Conservation (phyloP, 2,888 invertebrate species). For the Eilema griseolum region DNA sequence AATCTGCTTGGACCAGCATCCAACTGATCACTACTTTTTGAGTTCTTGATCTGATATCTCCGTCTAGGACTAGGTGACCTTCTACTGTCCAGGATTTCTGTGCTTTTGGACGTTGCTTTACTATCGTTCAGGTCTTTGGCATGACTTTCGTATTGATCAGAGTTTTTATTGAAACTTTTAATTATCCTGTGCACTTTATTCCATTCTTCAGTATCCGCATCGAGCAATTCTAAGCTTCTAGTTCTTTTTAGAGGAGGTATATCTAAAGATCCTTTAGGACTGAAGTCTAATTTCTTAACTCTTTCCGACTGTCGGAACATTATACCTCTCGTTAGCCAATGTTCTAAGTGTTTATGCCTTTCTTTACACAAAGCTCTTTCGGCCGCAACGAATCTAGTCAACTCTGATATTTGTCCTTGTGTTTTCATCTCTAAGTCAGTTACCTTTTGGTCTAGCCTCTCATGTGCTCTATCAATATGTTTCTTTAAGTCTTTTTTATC, state of each 20-base stretch:
- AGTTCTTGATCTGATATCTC: conserved; percentile 71
- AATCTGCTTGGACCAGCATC: conserved; percentile 74
- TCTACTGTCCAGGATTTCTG: conserved; percentile 77
- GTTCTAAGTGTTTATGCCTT: conserved; percentile 89
- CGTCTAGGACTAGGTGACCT: conserved; percentile 73
- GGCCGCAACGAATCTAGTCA: conserved; percentile 89
- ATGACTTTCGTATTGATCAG: conserved; percentile 73
- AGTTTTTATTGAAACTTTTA: conserved; percentile 74
- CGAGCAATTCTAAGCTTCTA: conserved; percentile 90
- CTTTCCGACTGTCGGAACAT: conserved; percentile 87
- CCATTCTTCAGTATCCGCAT: conserved; percentile 74
- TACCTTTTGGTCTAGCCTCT: conserved; percentile 93
- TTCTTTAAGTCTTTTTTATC: conserved; percentile 93
- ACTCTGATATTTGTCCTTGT: conserved; percentile 90
- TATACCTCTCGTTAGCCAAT: conserved; percentile 89
- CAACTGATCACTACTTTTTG: conserved; percentile 78
- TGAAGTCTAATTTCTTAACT: conserved; percentile 78
- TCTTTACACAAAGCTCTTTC: conserved; percentile 89
- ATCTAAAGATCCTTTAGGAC: conserved; percentile 84
- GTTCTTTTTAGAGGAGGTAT: conserved; percentile 89
- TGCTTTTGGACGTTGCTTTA: conserved; percentile 83
- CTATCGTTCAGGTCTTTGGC: conserved; percentile 78
- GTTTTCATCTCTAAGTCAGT: conserved; percentile 92
- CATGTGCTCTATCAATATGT: conserved; percentile 92
- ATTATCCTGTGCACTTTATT: conserved; percentile 75